Conservation (phyloP, 2,888 invertebrate species). For the Bimastos eiseni region DNA sequence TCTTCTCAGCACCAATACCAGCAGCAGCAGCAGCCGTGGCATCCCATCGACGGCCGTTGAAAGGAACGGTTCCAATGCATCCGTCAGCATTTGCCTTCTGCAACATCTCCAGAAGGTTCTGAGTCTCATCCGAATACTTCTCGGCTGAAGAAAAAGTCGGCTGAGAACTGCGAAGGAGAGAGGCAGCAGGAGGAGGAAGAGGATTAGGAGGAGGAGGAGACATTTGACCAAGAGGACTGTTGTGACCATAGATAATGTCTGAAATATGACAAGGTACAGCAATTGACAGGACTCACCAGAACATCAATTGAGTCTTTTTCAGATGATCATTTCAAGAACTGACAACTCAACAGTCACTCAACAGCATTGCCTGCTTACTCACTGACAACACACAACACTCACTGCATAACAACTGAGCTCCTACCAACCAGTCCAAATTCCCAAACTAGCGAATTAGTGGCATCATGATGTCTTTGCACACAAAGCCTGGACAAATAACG, state of each 20-base stretch:
- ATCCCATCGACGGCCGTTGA: neutral
- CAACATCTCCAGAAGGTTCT: slow-evolving; percentile 24
- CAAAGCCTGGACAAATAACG: too few relatives aligned
- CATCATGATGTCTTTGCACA: too few relatives aligned
- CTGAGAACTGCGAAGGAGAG: neutral
- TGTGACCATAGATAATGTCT: slow-evolving; percentile 14
- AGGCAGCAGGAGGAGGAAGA: neutral
- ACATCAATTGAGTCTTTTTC: neutral
- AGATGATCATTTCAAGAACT: too few relatives aligned
- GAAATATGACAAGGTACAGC: neutral
- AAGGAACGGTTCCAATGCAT: neutral
- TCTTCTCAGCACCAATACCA: neutral
- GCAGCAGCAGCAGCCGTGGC: neutral
- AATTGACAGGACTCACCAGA: neutral
- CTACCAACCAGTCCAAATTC: too few relatives aligned
- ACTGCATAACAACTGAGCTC: too few relatives aligned
- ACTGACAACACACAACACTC: too few relatives aligned
- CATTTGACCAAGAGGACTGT: neutral
- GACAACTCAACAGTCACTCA: too few relatives aligned
- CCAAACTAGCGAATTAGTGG: too few relatives aligned
- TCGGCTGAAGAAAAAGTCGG: neutral
- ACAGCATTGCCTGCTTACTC: too few relatives aligned
- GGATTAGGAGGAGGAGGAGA: neutral
- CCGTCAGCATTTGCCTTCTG: neutral
- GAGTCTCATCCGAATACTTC: neutral